Conservation (phyloP, 2,113 vertebrate genomes). For the Petromus typicus region DNA sequence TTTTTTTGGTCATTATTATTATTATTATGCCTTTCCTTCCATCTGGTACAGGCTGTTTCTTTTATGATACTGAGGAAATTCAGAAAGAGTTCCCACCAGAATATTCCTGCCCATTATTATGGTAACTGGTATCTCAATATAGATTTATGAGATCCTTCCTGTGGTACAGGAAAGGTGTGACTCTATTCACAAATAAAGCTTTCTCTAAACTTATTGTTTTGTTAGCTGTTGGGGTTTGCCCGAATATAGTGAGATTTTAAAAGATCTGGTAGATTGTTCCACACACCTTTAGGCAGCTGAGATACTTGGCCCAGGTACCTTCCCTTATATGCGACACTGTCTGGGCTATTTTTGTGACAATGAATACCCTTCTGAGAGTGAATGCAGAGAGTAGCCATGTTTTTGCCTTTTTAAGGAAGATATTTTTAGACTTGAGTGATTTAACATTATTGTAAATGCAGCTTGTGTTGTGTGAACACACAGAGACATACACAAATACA, state of each 20-base stretch:
- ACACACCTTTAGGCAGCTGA: not conserved
- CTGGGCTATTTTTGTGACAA: not conserved
- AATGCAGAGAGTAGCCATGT: not conserved
- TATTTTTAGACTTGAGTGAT: constrained; percentile 2
- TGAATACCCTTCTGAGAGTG: not conserved
- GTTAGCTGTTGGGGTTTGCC: not conserved
- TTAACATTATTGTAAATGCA: not conserved
- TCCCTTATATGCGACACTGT: not conserved
- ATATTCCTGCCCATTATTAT: not conserved
- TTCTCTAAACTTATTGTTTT: constrained; percentile 18
- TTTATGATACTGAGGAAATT: not conserved
- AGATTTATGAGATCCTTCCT: constrained; percentile 54
- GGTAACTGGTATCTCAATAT: not conserved
- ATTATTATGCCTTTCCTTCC: not conserved
- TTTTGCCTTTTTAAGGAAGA: not conserved
- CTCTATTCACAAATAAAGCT: constrained; percentile 26
- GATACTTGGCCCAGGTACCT: not conserved
- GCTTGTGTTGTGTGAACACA: not conserved
- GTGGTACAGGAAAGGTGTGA: constrained; percentile 11
- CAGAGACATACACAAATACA: not conserved
- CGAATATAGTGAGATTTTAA: constrained; percentile 5
- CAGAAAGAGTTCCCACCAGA: constrained; percentile 24
- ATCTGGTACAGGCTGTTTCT: not conserved
- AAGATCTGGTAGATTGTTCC: not conserved
- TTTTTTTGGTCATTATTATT: constrained; percentile 14